These are phyloP conservation scores for Mechanitis messenoides DNA, from an alignment of 2,888 invertebrate genomes.

Conservation along the genomic window DNA sequence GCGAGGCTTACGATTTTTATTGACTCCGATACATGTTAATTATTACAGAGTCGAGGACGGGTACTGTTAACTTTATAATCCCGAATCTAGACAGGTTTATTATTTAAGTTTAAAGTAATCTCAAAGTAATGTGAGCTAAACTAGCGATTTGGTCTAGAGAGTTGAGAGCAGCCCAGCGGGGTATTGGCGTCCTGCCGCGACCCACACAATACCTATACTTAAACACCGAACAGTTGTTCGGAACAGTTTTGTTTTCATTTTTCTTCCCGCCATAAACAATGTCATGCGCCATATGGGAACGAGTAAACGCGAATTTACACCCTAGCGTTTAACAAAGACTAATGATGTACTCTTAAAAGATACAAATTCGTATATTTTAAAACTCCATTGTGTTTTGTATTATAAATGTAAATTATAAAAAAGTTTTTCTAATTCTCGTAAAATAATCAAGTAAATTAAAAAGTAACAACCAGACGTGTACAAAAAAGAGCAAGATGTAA, in stretches of 20 bases:
- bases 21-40: background rate
- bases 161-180: constrained; percentile 60
- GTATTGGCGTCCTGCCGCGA: constrained; percentile 52
- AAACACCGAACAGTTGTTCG: constrained; percentile 56
- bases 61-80: background rate
- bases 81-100: background rate
- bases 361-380: background rate
- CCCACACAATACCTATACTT: constrained; percentile 51
- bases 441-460: constrained; percentile 34
- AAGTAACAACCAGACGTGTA: constrained; percentile 33
- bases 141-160: constrained; percentile 61
- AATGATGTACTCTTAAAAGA: constrained; percentile 5
- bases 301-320: constrained; percentile 42
- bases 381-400: too few species aligned
- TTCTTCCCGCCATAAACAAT: constrained; percentile 57
- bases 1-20: constrained; percentile 5
- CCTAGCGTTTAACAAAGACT: constrained; percentile 1
- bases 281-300: constrained; percentile 57
- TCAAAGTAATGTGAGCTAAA: constrained; percentile 36
- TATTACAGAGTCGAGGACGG: too few species aligned
- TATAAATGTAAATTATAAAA: too few species aligned
- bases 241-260: constrained; percentile 50
- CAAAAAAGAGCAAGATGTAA: constrained; percentile 47
- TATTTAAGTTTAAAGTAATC: constrained; percentile 1
- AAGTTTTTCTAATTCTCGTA: constrained; percentile 16